Percentiles rank a stretch among this genome's conserved stretches.
phyloP scores from a whole-genome alignment of 2,888 invertebrate genomes.

The Archips crataeganus region DNA sequence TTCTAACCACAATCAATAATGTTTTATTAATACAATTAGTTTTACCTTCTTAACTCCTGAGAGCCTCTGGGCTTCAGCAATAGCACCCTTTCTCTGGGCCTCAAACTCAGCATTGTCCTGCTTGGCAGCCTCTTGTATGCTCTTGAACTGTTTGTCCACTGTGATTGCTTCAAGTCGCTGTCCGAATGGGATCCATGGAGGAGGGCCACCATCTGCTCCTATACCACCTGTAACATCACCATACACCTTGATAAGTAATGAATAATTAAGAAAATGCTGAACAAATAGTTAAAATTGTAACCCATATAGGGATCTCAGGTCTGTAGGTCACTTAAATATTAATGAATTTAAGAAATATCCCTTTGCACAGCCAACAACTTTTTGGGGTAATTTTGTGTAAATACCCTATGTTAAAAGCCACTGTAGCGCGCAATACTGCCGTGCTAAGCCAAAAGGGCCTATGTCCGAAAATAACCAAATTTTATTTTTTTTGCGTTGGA shows the following conservation, averaged over 20 bases:
- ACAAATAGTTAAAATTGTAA: too few relatives aligned
- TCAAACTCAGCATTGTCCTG: conserved; percentile 95
- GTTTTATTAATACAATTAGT: background rate
- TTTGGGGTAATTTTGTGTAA: too few relatives aligned
- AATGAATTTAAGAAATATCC: too few relatives aligned
- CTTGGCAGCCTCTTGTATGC: conserved; percentile 86
- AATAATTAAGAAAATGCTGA: too few relatives aligned
- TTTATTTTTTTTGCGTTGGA: too few relatives aligned
- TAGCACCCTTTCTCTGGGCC: conserved; percentile 94
- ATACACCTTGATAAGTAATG: background rate
- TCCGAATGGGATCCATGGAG: conserved; percentile 97
- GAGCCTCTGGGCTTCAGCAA: conserved; percentile 92
- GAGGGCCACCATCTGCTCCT: conserved; percentile 92
- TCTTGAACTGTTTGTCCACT: conserved; percentile 89
- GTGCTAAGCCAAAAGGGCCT: too few relatives aligned
- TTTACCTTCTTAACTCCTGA: conserved; percentile 85
- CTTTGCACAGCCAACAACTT: too few relatives aligned
- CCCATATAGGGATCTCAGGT: too few relatives aligned
- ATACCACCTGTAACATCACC: conserved; percentile 73
- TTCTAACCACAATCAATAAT: background rate
- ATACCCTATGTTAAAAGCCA: too few relatives aligned
- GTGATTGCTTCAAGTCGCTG: conserved; percentile 88
- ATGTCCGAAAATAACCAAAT: too few relatives aligned
- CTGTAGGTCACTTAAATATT: too few relatives aligned
- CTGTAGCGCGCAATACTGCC: too few relatives aligned